A percentile compares a stretch with the other conserved stretches of the same genome.
Conservation (phyloP, 2,113 vertebrate species). For the Grallaria varia region DNA sequence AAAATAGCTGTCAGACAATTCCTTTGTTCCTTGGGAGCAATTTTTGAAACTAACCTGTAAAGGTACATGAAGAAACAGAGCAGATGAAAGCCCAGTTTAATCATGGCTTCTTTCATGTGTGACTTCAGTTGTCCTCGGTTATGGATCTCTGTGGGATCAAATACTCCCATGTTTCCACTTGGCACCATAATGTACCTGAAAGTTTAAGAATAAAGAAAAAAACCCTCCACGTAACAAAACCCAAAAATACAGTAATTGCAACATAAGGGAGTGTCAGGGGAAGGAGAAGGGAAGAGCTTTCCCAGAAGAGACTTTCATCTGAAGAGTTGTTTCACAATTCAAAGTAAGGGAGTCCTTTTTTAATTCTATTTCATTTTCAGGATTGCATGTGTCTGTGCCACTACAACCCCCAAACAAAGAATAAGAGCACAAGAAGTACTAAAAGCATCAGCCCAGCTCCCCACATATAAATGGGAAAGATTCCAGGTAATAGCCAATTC, state of each 20-base stretch:
- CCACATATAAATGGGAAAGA: neutral
- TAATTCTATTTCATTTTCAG: neutral
- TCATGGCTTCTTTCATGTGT: conserved; percentile 99
- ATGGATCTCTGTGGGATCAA: conserved; percentile 98
- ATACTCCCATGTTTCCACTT: conserved; percentile 97
- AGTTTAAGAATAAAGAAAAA: neutral
- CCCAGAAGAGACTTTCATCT: neutral
- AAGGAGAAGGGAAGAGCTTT: neutral
- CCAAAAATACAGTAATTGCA: neutral
- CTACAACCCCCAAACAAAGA: neutral
- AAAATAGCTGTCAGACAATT: neutral
- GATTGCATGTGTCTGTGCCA: neutral
- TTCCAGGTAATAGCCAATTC: neutral
- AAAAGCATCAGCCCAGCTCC: neutral
- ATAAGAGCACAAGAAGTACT: neutral
- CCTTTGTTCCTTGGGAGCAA: conserved; percentile 6
- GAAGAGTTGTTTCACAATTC: neutral
- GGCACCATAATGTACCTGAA: conserved; percentile 91
- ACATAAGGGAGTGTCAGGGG: neutral
- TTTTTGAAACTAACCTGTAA: conserved; percentile 86
- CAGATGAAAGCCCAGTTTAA: conserved; percentile 96
- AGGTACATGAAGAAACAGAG: conserved; percentile 99
- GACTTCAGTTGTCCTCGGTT: conserved; percentile 96
- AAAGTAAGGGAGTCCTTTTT: neutral
- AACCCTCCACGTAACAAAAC: neutral